Evolutionary conservation across 2,888 invertebrate species (phyloP).

Genomic region (Isotomurus palustris): DNA sequence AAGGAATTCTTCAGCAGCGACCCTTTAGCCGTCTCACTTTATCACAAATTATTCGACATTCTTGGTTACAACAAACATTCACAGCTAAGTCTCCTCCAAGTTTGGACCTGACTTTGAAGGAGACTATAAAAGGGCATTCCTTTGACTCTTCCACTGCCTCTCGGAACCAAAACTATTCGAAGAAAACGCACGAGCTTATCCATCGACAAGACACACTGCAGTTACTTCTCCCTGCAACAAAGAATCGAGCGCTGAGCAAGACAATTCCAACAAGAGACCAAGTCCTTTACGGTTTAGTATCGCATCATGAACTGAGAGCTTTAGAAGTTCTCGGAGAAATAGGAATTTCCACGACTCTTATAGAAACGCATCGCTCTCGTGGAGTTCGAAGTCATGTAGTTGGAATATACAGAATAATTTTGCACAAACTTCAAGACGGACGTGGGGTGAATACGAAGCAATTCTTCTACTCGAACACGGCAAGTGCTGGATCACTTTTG

Average conservation of each 20-base stretch:
- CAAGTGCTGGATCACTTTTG: no score
- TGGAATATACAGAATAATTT: slow-evolving; percentile 66
- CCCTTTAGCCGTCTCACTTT: slow-evolving; percentile 30
- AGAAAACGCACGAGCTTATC: slow-evolving; percentile 2
- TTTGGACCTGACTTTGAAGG: no score
- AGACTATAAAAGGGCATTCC: slow-evolving; percentile 6
- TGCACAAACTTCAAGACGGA: slow-evolving; percentile 51
- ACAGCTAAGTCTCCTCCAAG: neutral
- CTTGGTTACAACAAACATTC: slow-evolving; percentile 28
- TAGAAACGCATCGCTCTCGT: slow-evolving; percentile 56
- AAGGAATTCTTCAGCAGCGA: slow-evolving; percentile 29
- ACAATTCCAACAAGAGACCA: slow-evolving; percentile 33
- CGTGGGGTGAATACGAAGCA: neutral
- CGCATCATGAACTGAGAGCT: slow-evolving; percentile 53
- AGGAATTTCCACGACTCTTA: slow-evolving; percentile 60
- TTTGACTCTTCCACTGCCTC: slow-evolving; percentile 5
- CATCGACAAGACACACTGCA: slow-evolving; percentile 27
- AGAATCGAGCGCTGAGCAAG: slow-evolving; percentile 24
- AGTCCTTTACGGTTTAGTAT: slow-evolving; percentile 25
- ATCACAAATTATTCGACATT: slow-evolving; percentile 31
- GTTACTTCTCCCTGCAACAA: slow-evolving; percentile 21
- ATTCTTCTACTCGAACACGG: no score
- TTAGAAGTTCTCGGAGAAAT: slow-evolving; percentile 56
- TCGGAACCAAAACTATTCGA: neutral
- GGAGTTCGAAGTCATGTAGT: slow-evolving; percentile 63